Evolutionary conservation across 1,140 invertebrate species (phyloP), one percentile per base, ranked within the genome.

Genomic region (Magallana ariakensis): DNA sequence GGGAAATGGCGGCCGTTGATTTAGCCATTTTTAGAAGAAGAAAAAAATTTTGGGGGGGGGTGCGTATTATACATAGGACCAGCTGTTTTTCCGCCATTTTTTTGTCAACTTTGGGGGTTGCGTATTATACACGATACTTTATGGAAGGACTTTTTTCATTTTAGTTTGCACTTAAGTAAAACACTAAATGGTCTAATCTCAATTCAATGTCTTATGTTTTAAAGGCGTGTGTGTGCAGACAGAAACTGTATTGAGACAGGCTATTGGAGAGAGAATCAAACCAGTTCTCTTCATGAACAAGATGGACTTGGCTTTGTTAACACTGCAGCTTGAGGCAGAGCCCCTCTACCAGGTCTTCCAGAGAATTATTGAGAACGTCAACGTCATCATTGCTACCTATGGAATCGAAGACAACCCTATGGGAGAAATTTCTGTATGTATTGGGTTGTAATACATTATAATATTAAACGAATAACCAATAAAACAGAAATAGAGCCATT

Each of bases 231-330:
- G 99, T 95, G 99, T 99, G 90, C 99, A 99, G 95, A 99, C 99
- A 85, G 99, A 99, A 95, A 99, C 99, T 95, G 99, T 99, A 87
- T 95, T 99, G 91, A 97, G 99, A 96, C 99, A 99, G 95, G 99
- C 99, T 88, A 99, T 99, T 95, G 98, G 98, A 90, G 99, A 99
- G 95, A 97, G 99, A 94, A 99, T 99, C 93, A 99, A 99, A 97
- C 99, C 99, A 84, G 98, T 99, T 92, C 96, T 99, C 89, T 99
- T 99, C 97, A 99, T 99, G 98, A 99, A 99, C 97, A 99, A 99
- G 95, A 99, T 99, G 99, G 99, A 99, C 96, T 97, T 98, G 93
- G 99, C 98, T 91, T 96, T 99, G 60, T 96, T 99, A 1, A 98
- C 99, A 95, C 95, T 99, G 92, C 98, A 99, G 94, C 95, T 99